Conservation (phyloP, 2,888 invertebrate genomes). For the Colletes collaris region DNA sequence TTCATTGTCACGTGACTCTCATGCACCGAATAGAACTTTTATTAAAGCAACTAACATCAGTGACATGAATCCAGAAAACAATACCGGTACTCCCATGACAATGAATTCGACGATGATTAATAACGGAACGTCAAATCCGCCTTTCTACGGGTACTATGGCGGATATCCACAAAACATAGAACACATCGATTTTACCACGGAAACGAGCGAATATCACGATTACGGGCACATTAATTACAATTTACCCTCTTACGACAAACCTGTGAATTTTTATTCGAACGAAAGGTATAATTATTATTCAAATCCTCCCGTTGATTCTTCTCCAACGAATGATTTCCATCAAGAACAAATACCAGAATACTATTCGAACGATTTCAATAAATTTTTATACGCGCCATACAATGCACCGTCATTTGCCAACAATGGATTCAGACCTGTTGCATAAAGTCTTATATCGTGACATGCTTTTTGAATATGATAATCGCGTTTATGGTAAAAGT, state of each 20-base stretch:
- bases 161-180: conserved; percentile 75
- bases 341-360: conserved; percentile 53
- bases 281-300: conserved; percentile 51
- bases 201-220: conserved; percentile 36
- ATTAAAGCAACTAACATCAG: background rate
- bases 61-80: background rate
- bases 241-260: conserved; percentile 50
- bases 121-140: conserved; percentile 43
- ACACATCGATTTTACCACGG: conserved; percentile 71
- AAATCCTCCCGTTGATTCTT: conserved; percentile 26
- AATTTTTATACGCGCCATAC: conserved; percentile 38
- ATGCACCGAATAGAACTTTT: background rate
- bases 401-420: conserved; percentile 37
- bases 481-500: background rate
- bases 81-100: background rate
- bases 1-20: background rate
- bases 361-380: conserved; percentile 38
- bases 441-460: conserved; percentile 7
- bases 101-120: conserved; percentile 28
- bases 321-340: conserved; percentile 31
- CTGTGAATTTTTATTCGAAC: conserved; percentile 56
- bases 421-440: conserved; percentile 55
- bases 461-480: background rate
- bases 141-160: conserved; percentile 72
- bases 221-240: conserved; percentile 51